These are phyloP conservation scores for Equus przewalskii DNA, from an alignment of 2,113 vertebrate genomes.

Conservation along the genomic window DNA sequence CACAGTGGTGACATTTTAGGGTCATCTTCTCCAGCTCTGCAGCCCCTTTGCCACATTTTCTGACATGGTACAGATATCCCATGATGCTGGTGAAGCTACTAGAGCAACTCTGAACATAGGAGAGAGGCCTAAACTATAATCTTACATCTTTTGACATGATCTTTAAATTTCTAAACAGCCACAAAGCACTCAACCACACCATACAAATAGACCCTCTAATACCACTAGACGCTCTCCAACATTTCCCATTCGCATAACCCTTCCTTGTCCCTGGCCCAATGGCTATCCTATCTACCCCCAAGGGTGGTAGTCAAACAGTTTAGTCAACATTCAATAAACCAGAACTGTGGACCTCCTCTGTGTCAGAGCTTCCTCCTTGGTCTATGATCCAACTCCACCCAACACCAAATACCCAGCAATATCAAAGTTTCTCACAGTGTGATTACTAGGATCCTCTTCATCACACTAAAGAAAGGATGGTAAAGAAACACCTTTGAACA, in stretches of 20 bases:
- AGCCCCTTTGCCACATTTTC: conserved; percentile 96
- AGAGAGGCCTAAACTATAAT: conserved; percentile 61
- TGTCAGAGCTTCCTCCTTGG: neutral
- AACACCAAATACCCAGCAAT: conserved; percentile 8
- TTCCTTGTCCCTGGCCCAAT: neutral
- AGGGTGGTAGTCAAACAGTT: neutral
- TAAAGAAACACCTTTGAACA: conserved; percentile 36
- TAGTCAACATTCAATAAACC: neutral
- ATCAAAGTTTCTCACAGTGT: neutral
- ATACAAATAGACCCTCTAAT: neutral
- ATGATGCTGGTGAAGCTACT: conserved; percentile 97
- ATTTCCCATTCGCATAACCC: neutral
- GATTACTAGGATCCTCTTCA: neutral
- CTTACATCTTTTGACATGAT: conserved; percentile 9
- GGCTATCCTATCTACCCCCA: neutral
- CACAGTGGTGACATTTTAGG: conserved; percentile 95
- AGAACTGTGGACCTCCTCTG: neutral
- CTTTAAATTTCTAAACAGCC: conserved; percentile 20
- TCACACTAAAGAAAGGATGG: neutral
- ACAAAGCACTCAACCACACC: neutral
- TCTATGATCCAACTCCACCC: neutral
- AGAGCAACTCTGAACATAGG: conserved; percentile 91
- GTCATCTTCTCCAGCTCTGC: conserved; percentile 95
- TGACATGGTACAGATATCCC: conserved; percentile 96
- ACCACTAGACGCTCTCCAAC: neutral